phyloP scores from a whole-genome alignment of 2,113 vertebrate species.

The Nymphicus hollandicus region DNA sequence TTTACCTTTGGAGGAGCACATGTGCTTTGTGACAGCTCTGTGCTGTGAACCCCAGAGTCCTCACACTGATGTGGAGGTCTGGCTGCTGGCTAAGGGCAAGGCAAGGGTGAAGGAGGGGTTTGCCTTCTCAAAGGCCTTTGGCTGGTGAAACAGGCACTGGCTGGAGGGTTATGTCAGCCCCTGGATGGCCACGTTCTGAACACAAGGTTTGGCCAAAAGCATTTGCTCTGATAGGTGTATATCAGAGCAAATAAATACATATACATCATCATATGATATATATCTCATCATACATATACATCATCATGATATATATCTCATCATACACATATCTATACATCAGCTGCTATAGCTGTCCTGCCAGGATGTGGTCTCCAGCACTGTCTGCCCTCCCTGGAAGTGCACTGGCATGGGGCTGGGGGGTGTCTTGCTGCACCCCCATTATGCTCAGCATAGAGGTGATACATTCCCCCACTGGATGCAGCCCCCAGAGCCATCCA shows the following conservation, averaged over 20 bases:
- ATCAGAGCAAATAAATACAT: background rate
- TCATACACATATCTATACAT: background rate
- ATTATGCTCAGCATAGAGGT: background rate
- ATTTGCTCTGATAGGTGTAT: background rate
- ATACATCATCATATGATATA: background rate
- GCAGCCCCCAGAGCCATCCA: background rate
- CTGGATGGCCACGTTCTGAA: accelerated
- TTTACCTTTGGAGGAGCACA: background rate
- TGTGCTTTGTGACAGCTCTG: background rate
- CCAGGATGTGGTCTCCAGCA: background rate
- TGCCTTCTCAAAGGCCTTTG: background rate
- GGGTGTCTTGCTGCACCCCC: background rate
- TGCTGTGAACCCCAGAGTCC: background rate
- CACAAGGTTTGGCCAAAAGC: background rate
- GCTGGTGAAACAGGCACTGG: background rate
- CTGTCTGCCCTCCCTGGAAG: background rate
- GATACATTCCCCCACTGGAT: accelerated
- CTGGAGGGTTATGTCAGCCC: background rate
- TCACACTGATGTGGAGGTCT: accelerated
- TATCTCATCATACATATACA: background rate
- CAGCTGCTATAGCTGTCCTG: background rate
- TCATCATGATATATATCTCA: background rate
- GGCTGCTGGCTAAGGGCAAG: background rate
- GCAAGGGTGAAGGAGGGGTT: background rate
- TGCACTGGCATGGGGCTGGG: accelerated